These are phyloP conservation scores for Miniopterus natalensis DNA, from an alignment of 2,113 vertebrate genomes.

Conservation along the genomic window DNA sequence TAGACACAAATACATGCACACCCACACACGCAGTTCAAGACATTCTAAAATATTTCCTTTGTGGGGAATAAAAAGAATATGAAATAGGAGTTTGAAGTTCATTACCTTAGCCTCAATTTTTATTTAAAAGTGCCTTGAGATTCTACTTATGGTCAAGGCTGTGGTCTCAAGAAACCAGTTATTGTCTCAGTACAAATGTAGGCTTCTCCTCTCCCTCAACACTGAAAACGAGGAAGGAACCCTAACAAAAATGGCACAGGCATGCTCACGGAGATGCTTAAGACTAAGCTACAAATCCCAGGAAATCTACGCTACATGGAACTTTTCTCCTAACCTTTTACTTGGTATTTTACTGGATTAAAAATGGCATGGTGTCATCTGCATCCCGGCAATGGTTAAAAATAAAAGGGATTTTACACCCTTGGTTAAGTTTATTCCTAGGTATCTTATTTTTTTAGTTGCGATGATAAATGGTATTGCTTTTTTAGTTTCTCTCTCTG, in stretches of 20 bases:
- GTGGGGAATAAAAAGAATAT: neutral
- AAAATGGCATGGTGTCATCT: conserved; percentile 41
- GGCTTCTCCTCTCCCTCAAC: neutral
- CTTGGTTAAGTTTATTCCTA: no score
- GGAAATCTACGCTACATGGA: conserved; percentile 44
- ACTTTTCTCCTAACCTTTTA: conserved; percentile 46
- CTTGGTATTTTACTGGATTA: neutral
- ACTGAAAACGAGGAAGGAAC: neutral
- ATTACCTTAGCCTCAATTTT: neutral
- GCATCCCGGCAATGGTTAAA: neutral
- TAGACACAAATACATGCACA: neutral
- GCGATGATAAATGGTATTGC: no score
- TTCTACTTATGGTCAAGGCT: neutral
- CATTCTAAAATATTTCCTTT: neutral
- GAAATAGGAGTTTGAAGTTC: neutral
- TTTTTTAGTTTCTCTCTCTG: no score
- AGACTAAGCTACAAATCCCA: conserved; percentile 55
- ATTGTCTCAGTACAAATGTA: neutral
- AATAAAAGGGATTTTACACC: no score
- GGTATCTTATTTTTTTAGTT: no score
- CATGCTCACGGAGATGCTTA: neutral
- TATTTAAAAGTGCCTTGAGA: neutral
- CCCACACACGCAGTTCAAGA: neutral
- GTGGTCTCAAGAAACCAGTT: neutral
- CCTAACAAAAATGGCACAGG: neutral